Base-by-base conservation (phyloP, 2,888 invertebrate species). In the Sphinx pinastri region DNA sequence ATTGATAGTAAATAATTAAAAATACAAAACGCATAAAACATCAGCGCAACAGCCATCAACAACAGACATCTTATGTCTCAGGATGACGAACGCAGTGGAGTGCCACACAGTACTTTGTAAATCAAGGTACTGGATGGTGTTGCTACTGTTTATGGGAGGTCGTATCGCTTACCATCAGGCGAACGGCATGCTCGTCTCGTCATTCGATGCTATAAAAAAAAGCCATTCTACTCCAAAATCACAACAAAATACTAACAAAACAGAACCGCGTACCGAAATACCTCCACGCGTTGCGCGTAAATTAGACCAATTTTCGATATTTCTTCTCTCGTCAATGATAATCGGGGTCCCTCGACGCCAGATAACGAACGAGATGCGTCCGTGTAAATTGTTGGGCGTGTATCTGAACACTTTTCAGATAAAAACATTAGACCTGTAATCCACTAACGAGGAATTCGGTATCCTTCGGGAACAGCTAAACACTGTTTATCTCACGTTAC, bases 221-320 rank as follows among this genome's bases (percentile, higher is more conserved):
- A n/a, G n/a, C n/a, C 19, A 55, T 55, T 19, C 19, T 11, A 52
- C 12, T 38, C 49, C 7, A 14, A 12, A 49, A 60, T 12, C 12
- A 38, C 12, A 16, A 51, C 19, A 16, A 19, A 55, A 19, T 19
- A 8, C 55, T 54, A 19, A 55, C 55, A 19, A 19, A 1, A n/a
- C 25, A 7, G 16, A 19, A 13, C 13, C 47, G 5, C 47, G 38
- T 16, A 58, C 19, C 31, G 25, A 58, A 59, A 70, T 67, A 71
- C 69, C 60, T 70, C 52, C 81, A 81, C 81, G 79, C 79, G 73
- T 73, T 71, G 71, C 72, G 80, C 78, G 79, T 82, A 85, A 84
- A 91, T 91, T 90, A 91, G 83, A 84, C 81, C 82, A 83, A 89
- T 91, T 89, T 88, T 81, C 81, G 84, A 83, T 84, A 87, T 88